Conservation (phyloP, 2,888 invertebrate species). For the Lutraria lutraria region DNA sequence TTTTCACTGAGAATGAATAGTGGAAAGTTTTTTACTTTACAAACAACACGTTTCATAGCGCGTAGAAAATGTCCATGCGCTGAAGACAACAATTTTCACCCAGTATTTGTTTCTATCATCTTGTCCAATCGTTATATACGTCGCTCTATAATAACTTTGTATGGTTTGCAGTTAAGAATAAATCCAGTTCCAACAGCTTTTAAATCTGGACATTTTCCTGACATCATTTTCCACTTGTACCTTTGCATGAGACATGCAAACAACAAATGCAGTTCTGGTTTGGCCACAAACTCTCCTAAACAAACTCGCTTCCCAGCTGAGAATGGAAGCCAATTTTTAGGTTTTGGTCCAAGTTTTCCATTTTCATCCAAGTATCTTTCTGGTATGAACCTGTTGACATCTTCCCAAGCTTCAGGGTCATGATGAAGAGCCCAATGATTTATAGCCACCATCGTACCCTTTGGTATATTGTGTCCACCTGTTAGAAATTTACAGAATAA, state of each 20-base stretch:
- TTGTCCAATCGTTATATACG: constrained; percentile 29
- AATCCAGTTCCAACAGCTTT: constrained; percentile 26
- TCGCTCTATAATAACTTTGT: constrained; percentile 59
- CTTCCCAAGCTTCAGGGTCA: constrained; percentile 76
- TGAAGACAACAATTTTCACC: too few relatives aligned
- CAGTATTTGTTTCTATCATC: too few relatives aligned
- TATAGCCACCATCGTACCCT: constrained; percentile 72
- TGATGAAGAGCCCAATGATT: constrained; percentile 77
- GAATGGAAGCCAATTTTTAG: constrained; percentile 80
- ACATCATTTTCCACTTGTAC: constrained; percentile 66
- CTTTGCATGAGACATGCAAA: constrained; percentile 71
- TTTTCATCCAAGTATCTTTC: constrained; percentile 77
- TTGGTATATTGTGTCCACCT: constrained; percentile 76
- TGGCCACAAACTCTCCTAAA: constrained; percentile 79
- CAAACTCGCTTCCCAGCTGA: constrained; percentile 80
- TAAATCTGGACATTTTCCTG: constrained; percentile 58
- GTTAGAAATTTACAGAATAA: neutral
- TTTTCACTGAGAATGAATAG: too few relatives aligned
- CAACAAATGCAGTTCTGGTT: constrained; percentile 76
- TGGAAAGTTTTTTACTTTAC: too few relatives aligned
- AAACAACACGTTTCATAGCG: too few relatives aligned
- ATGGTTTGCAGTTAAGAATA: constrained; percentile 30
- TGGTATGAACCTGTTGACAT: constrained; percentile 76
- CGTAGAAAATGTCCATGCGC: too few relatives aligned
- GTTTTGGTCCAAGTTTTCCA: constrained; percentile 76